These are phyloP conservation scores for Anoplius nigerrimus DNA, from an alignment of 2,888 invertebrate genomes.

Conservation along the genomic window DNA sequence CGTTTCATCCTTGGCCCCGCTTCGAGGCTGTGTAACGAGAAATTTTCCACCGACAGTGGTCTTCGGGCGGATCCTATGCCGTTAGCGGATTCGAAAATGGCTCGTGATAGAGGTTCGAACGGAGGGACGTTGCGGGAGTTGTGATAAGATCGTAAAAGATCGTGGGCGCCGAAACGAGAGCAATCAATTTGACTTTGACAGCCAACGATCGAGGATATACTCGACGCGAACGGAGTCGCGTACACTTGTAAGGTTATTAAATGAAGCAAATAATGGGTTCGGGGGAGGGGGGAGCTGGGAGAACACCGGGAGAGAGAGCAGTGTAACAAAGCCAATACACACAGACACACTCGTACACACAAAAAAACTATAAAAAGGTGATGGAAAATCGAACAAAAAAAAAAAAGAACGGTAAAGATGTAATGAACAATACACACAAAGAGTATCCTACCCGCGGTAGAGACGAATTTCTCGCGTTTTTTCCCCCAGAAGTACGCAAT, in stretches of 20 bases:
- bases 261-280: neutral
- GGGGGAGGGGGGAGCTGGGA: conserved; percentile 2
- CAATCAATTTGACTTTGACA: neutral
- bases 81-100: no score
- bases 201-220: neutral
- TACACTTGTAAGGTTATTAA: no score
- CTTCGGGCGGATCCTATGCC: no score
- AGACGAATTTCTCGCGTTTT: conserved; percentile 57
- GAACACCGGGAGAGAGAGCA: neutral
- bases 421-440: neutral
- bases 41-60: conserved; percentile 30
- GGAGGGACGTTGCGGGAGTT: no score
- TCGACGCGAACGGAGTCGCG: conserved; percentile 8
- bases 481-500: conserved; percentile 53
- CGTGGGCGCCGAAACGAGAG: neutral
- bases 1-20: conserved; percentile 35
- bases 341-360: neutral
- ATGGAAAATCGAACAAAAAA: conserved; percentile 2
- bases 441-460: conserved; percentile 17
- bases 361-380: neutral
- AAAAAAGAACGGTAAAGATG: neutral
- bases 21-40: conserved; percentile 53
- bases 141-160: neutral
- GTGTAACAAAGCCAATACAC: neutral
- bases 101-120: no score